phyloP scores from a whole-genome alignment of 2,797 vertebrate genomes.

The Sciaenops ocellatus region DNA sequence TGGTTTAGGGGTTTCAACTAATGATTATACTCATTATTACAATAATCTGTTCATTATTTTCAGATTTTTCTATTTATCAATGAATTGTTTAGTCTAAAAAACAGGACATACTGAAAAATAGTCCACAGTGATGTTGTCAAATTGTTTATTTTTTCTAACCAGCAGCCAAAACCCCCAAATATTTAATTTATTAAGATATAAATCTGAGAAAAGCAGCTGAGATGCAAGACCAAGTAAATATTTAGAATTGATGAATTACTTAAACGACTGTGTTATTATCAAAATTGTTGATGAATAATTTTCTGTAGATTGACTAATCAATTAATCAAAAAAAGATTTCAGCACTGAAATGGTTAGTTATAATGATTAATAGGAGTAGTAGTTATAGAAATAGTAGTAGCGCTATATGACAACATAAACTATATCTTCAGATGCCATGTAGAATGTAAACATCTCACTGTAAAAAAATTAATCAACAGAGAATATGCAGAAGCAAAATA shows the following conservation, averaged over 20 bases:
- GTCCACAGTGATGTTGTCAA: not conserved
- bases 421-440: not conserved
- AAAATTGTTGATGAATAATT: not conserved
- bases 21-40: not conserved
- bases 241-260: not conserved
- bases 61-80: not conserved
- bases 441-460: not conserved
- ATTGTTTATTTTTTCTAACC: not conserved
- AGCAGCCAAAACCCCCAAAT: not conserved
- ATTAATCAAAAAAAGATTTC: not conserved
- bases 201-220: not conserved
- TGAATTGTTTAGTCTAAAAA: not conserved
- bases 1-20: not conserved
- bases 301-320: not conserved
- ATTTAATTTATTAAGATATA: not conserved
- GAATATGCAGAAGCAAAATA: constrained; percentile 18
- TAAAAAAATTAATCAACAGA: constrained; percentile 6
- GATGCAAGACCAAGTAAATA: not conserved
- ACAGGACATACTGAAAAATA: not conserved
- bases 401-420: not conserved
- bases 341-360: not conserved
- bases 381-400: not conserved
- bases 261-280: not conserved
- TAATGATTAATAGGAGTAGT: not conserved
- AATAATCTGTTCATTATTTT: not conserved